These are phyloP conservation scores for Eupithecia subfuscata DNA, from an alignment of 2,888 invertebrate species.

Conservation along the genomic window DNA sequence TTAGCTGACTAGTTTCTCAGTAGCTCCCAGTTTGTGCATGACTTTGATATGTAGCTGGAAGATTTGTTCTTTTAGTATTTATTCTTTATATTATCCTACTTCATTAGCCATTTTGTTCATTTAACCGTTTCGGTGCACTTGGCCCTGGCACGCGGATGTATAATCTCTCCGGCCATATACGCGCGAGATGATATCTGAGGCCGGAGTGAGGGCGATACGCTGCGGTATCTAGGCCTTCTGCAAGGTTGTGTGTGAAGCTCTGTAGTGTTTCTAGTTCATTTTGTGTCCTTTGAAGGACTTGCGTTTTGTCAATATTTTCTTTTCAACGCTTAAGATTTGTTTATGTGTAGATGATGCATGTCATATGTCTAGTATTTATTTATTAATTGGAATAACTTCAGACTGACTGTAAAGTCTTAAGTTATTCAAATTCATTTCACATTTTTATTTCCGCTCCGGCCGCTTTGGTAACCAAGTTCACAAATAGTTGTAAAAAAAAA, in stretches of 20 bases:
- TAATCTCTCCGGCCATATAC: constrained; percentile 22
- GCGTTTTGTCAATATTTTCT: background rate
- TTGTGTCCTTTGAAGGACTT: constrained; percentile 19
- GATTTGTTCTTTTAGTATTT: too few species aligned
- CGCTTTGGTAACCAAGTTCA: too few species aligned
- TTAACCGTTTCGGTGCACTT: background rate
- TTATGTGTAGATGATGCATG: too few species aligned
- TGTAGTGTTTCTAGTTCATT: constrained; percentile 37
- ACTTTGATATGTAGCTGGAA: too few species aligned
- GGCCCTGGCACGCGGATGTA: constrained; percentile 26
- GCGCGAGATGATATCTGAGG: constrained; percentile 33
- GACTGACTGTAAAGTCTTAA: too few species aligned
- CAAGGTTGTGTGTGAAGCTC: constrained; percentile 16
- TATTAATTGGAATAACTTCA: background rate
- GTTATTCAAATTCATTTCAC: too few species aligned
- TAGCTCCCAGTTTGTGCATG: too few species aligned
- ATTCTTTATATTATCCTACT: background rate
- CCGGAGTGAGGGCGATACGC: constrained; percentile 27
- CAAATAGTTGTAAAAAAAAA: too few species aligned
- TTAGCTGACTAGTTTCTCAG: too few species aligned
- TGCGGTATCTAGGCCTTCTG: constrained; percentile 36
- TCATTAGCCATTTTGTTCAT: background rate
- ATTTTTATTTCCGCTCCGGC: background rate
- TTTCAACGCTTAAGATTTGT: background rate
- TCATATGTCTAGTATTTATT: background rate